Evolutionary conservation across 2,113 vertebrate genomes (phyloP), one percentile per base, ranked within the genome.

Genomic region (Anser cygnoides): DNA sequence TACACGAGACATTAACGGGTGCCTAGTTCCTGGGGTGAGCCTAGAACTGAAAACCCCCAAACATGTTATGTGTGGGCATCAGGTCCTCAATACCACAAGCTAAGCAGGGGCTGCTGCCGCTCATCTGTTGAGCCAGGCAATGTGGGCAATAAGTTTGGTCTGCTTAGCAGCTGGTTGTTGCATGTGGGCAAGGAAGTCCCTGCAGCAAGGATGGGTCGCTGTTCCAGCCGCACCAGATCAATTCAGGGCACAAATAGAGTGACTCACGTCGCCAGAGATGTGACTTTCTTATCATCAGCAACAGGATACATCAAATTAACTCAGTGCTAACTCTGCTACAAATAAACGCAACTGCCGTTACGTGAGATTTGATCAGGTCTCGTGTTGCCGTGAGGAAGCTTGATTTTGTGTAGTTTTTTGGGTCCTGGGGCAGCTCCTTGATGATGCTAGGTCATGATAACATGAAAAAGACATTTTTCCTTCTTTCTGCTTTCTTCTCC

Each of bases 291-390:
- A 19, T 78, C 44, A 10, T 13, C 0, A 2, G 52, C 59, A 13
- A 22, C 52, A 41, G 66, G 66, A 78, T 59, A 31, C 66, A 28
- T 78, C 35, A 33, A 11, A 67, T 59, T 35, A 78, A 37, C 76
- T 62, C 17, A 1, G 46, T 13, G 83, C 41, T 68, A 19, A 28
- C 58, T 65, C 77, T n/a, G 19, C 65, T 66, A 2, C 52, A 3
- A 26, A 26, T 14, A 23, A 43, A 29, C 49, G 35, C 49, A 33
- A 18, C 25, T 61, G 10, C 46, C 0, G 0, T 50, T 41, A 5
- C 0, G 11, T 31, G 66, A 61, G 59, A 19, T 41, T 21, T 71
- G 33, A 28, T 43, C 66, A 28, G 25, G 9, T 49, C 52, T 52
- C 13, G 1, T 6, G 29, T 39, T 79, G 67, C 25, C 16, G 0